A percentile compares a stretch with the other conserved stretches of the same genome.
These are phyloP conservation scores for Eudasyphora cyanicolor DNA, from an alignment of 2,888 invertebrate species.

Conservation along the genomic window DNA sequence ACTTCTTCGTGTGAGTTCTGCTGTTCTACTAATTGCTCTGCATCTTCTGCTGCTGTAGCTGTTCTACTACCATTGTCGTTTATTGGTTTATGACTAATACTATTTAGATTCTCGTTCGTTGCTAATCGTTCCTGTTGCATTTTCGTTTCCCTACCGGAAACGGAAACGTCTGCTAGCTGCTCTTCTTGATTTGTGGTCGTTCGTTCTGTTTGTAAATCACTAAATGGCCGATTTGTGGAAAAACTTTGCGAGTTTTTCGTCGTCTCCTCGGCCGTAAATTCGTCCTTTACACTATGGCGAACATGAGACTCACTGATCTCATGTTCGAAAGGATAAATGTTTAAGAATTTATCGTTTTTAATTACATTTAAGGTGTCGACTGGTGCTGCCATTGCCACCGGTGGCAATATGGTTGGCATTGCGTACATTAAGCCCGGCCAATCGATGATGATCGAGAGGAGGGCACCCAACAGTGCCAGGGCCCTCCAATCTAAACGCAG, in stretches of 20 bases:
- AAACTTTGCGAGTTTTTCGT: constrained; percentile 34
- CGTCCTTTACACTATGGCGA: constrained; percentile 27
- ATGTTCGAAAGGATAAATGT: constrained; percentile 38
- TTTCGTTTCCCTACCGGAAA: constrained; percentile 41
- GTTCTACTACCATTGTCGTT: constrained; percentile 32
- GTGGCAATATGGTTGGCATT: constrained; percentile 73
- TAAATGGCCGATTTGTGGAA: constrained; percentile 20
- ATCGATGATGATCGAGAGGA: constrained; percentile 78
- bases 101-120: constrained; percentile 52
- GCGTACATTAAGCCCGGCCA: constrained; percentile 76
- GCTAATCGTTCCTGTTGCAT: constrained; percentile 48
- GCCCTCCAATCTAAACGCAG: constrained; percentile 79
- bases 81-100: constrained; percentile 56
- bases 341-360: constrained; percentile 60
- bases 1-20: neutral
- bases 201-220: constrained; percentile 53
- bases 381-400: constrained; percentile 54
- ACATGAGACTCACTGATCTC: constrained; percentile 16
- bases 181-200: constrained; percentile 4
- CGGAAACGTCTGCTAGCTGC: constrained; percentile 11
- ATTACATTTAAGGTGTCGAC: constrained; percentile 51
- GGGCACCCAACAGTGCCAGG: constrained; percentile 81
- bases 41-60: constrained; percentile 22
- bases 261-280: constrained; percentile 32
- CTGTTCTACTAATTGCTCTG: too few relatives aligned